Conservation (phyloP, 2,797 vertebrate species). For the Natrix natrix region DNA sequence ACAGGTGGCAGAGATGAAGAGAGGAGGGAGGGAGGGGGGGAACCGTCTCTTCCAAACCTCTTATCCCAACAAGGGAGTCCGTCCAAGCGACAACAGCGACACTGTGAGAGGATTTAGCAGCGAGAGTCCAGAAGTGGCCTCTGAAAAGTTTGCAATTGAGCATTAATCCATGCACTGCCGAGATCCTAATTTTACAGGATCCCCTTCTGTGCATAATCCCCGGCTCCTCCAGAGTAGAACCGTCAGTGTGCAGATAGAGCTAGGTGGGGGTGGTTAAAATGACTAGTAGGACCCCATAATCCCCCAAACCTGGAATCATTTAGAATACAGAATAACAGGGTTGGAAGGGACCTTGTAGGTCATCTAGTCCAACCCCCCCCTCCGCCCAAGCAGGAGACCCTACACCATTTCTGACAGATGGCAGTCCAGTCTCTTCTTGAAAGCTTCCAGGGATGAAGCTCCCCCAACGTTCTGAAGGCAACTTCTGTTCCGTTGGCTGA, state of each 20-base stretch:
- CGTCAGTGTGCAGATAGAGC: not conserved
- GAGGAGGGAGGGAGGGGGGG: constrained; percentile 49
- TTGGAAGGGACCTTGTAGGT: no score
- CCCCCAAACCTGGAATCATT: constrained; percentile 31
- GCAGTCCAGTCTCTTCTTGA: no score
- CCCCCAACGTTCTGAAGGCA: no score
- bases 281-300: not conserved
- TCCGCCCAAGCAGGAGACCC: no score
- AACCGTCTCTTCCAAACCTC: constrained; percentile 74
- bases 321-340: constrained; percentile 1
- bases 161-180: not conserved
- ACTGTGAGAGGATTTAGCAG: constrained; percentile 32
- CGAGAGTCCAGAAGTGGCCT: not conserved
- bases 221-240: not conserved
- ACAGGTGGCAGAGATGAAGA: constrained; percentile 56
- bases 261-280: constrained; percentile 29
- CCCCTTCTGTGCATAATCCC: not conserved
- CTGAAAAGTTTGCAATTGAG: not conserved
- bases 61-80: constrained; percentile 41
- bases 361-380: no score
- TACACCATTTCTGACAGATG: no score
- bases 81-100: constrained; percentile 52
- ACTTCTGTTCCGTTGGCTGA: no score
- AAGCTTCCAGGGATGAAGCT: no score
- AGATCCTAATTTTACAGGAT: not conserved